Evolutionary conservation across 2,888 invertebrate genomes (phyloP).

Genomic region (Chrysomela aeneicollis): DNA sequence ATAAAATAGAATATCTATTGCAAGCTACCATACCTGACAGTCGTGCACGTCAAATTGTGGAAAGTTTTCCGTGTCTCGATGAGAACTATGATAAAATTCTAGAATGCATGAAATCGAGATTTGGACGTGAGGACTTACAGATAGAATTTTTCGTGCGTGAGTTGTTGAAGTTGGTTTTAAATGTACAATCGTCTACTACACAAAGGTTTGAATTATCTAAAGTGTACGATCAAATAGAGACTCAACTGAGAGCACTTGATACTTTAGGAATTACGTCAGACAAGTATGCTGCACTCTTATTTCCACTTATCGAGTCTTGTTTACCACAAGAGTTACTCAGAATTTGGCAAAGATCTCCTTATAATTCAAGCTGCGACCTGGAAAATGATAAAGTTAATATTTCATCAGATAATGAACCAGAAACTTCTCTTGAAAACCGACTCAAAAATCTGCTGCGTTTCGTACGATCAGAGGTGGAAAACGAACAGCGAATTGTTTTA

Average conservation of each 20-base stretch:
- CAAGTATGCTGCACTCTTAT: too few species aligned
- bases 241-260: conserved; percentile 45
- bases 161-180: conserved; percentile 40
- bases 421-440: too few species aligned
- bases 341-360: too few species aligned
- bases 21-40: conserved; percentile 30
- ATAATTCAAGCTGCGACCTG: too few species aligned
- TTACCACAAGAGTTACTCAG: too few species aligned
- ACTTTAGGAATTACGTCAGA: conserved; percentile 43
- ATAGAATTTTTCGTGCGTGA: conserved; percentile 48
- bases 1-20: conserved; percentile 39
- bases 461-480: too few species aligned
- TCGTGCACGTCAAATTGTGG: conserved; percentile 33
- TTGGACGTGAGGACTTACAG: conserved; percentile 45
- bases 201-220: conserved; percentile 26
- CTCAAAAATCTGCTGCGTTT: too few species aligned
- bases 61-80: conserved; percentile 30
- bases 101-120: conserved; percentile 39
- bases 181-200: conserved; percentile 30
- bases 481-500: too few species aligned
- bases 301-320: neutral
- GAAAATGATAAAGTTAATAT: too few species aligned
- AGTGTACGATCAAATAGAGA: conserved; percentile 46
- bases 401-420: too few species aligned
- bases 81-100: conserved; percentile 36